Conservation (phyloP, 2,113 vertebrate genomes). For the Empidonax traillii region DNA sequence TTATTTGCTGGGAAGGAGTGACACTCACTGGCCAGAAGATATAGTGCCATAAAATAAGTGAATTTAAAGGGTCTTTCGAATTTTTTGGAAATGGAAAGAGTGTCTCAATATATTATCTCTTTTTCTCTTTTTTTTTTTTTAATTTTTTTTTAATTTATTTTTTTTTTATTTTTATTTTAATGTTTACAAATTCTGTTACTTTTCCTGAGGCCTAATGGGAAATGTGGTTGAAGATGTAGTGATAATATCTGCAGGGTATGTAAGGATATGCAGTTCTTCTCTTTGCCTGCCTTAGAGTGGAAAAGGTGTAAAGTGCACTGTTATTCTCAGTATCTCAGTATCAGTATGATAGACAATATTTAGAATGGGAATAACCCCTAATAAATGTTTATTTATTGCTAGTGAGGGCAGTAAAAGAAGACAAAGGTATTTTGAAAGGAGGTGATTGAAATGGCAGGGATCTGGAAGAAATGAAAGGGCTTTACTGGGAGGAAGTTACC, state of each 20-base stretch:
- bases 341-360: background rate
- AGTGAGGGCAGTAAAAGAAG: background rate
- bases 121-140: too few relatives aligned
- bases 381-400: background rate
- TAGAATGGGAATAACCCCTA: background rate
- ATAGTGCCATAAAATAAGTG: background rate
- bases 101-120: background rate
- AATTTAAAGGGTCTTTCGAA: background rate
- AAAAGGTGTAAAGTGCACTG: background rate
- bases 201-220: background rate
- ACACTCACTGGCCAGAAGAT: background rate
- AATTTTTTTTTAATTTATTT: too few relatives aligned
- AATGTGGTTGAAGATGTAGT: background rate
- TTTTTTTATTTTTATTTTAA: too few relatives aligned
- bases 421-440: background rate
- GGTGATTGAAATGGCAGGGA: background rate
- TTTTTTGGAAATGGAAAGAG: background rate
- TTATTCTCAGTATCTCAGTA: background rate
- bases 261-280: background rate
- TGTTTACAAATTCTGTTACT: background rate
- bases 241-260: background rate
- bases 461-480: background rate
- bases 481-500: background rate
- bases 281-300: background rate
- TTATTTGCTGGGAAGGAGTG: background rate